phyloP scores from a whole-genome alignment of 2,113 vertebrate genomes.

The Oryzias javanicus region DNA sequence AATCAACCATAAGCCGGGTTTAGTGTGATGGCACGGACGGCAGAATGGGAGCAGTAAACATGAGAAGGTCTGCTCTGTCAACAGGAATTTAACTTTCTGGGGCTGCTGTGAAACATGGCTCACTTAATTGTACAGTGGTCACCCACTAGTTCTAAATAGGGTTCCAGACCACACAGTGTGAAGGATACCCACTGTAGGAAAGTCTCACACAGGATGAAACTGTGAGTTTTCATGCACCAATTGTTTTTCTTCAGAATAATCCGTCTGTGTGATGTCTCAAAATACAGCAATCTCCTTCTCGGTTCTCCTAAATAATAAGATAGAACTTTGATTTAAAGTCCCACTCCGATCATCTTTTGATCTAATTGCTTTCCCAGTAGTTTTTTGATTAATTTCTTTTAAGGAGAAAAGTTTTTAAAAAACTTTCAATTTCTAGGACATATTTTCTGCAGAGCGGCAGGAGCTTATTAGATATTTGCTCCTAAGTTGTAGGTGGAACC shows the following conservation, averaged over 20 bases:
- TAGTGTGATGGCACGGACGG: conserved; percentile 36
- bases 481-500: no score
- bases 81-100: conserved; percentile 70
- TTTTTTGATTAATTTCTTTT: no score
- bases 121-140: conserved; percentile 79
- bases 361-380: no score
- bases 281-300: conserved; percentile 35
- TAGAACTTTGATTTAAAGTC: background rate
- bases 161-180: conserved; percentile 76
- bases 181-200: conserved; percentile 59
- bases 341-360: no score
- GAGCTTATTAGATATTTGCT: no score
- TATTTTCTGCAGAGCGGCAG: no score
- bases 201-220: conserved; percentile 55
- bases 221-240: conserved; percentile 48
- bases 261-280: conserved; percentile 35
- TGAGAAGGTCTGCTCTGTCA: conserved; percentile 63
- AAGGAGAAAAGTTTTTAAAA: no score
- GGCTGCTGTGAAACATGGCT: conserved; percentile 70
- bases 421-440: no score
- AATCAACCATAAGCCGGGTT: conserved; percentile 52
- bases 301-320: conserved; percentile 11
- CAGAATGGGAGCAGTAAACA: conserved; percentile 61
- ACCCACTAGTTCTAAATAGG: conserved; percentile 77
- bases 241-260: conserved; percentile 63